A percentile compares a stretch with the other conserved stretches of the same genome.
phyloP scores from a whole-genome alignment of 92 coral and sea anemone genomes.

The Epizoanthus illoricatus region DNA sequence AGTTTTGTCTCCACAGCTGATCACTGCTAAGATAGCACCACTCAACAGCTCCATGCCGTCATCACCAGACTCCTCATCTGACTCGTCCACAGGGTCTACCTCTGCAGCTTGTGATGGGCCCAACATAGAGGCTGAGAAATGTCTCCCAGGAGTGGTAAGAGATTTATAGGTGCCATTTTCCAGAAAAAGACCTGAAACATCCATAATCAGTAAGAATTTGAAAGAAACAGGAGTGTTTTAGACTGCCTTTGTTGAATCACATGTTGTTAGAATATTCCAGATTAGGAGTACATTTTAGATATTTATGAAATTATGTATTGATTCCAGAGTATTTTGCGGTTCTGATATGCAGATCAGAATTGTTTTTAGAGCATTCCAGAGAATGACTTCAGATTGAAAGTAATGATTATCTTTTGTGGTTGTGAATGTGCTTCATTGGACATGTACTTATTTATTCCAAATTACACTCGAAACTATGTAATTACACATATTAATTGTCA shows the following conservation, averaged over 20 bases:
- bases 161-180: background rate
- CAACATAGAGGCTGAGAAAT: conserved; percentile 90
- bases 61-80: conserved; percentile 99
- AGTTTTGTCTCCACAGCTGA: conserved; percentile 57
- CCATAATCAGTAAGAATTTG: background rate
- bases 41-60: conserved; percentile 95
- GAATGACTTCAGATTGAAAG: too few relatives aligned
- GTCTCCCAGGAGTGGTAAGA: conserved; percentile 98
- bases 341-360: too few relatives aligned
- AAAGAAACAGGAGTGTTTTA: background rate
- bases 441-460: too few relatives aligned
- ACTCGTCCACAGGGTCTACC: conserved; percentile 90
- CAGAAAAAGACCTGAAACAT: background rate
- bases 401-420: too few relatives aligned
- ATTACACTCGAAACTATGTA: too few relatives aligned
- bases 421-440: too few relatives aligned
- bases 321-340: too few relatives aligned
- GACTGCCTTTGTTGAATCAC: background rate
- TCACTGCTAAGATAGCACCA: conserved; percentile 95
- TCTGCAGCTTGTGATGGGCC: conserved; percentile 97
- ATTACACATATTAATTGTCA: too few relatives aligned
- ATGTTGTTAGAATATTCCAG: background rate
- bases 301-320: too few relatives aligned
- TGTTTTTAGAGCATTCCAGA: too few relatives aligned
- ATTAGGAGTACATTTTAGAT: too few relatives aligned